These are phyloP conservation scores for Cephus spinipes DNA, from an alignment of 2,888 invertebrate genomes.

Conservation along the genomic window DNA sequence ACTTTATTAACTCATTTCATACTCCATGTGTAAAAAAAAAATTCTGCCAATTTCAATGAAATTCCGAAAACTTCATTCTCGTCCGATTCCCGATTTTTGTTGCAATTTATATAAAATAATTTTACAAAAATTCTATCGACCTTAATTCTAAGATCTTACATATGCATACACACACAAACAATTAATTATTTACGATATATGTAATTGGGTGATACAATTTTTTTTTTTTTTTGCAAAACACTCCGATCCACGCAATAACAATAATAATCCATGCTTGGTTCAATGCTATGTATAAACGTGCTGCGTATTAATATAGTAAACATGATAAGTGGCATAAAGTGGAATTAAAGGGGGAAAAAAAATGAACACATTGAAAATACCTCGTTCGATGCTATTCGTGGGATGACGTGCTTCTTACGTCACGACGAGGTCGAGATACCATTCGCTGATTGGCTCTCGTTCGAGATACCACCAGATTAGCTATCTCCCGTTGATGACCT, in stretches of 20 bases:
- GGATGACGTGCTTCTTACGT: constrained; percentile 28
- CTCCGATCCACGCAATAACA: neutral
- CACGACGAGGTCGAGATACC: constrained; percentile 46
- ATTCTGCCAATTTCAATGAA: neutral
- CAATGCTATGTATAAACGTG: neutral
- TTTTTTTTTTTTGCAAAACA: neutral
- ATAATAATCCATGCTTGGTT: neutral
- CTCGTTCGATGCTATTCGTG: constrained; percentile 3
- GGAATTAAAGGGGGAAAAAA: constrained; percentile 10
- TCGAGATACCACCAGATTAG: constrained; percentile 43
- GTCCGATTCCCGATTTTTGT: neutral
- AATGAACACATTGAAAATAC: constrained; percentile 3
- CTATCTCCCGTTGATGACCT: constrained; percentile 47
- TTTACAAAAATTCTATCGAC: too few species aligned
- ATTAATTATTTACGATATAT: too few species aligned
- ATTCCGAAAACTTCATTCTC: neutral
- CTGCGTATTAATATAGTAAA: constrained; percentile 35
- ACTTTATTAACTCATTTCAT: neutral
- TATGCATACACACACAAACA: too few species aligned
- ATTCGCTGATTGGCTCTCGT: constrained; percentile 41
- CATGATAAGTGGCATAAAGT: constrained; percentile 33
- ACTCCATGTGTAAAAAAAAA: neutral
- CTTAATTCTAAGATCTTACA: too few species aligned
- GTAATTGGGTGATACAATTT: neutral
- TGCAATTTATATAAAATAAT: neutral